Evolutionary conservation across 2,113 vertebrate genomes (phyloP).

Genomic region (Cacatua alba): DNA sequence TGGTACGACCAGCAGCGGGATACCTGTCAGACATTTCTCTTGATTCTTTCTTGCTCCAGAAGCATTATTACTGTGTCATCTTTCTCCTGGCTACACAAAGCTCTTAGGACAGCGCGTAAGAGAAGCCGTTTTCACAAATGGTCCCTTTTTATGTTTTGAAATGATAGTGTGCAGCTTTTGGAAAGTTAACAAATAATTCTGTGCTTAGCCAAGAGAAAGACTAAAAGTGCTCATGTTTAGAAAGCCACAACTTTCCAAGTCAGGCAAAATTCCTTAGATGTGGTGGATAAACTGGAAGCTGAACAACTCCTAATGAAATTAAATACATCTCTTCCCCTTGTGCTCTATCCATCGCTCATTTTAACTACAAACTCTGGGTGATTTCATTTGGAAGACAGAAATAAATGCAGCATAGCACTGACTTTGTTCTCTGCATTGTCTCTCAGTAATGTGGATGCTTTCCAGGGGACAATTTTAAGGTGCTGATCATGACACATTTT

Average conservation of each 20-base stretch:
- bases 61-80: not conserved
- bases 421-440: not conserved
- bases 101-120: not conserved
- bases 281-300: not conserved
- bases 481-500: not conserved
- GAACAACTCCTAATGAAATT: slow-evolving; percentile 22
- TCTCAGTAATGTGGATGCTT: not conserved
- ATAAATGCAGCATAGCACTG: not conserved
- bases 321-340: not conserved
- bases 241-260: not conserved
- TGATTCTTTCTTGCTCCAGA: not conserved
- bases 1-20: not conserved
- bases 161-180: not conserved
- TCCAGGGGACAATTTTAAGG: slow-evolving; percentile 12
- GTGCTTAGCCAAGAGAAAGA: not conserved
- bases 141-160: not conserved
- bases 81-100: not conserved
- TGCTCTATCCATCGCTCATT: not conserved
- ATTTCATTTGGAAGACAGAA: not conserved
- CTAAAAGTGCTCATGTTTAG: not conserved
- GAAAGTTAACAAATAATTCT: not conserved
- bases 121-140: not conserved
- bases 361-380: not conserved
- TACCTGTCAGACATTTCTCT: not conserved
- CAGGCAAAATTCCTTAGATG: slow-evolving; percentile 6